A percentile compares a stretch with the other conserved stretches of the same genome.
Evolutionary conservation across 1,140 invertebrate genomes (phyloP).

Genomic region (Drosophila ambigua): DNA sequence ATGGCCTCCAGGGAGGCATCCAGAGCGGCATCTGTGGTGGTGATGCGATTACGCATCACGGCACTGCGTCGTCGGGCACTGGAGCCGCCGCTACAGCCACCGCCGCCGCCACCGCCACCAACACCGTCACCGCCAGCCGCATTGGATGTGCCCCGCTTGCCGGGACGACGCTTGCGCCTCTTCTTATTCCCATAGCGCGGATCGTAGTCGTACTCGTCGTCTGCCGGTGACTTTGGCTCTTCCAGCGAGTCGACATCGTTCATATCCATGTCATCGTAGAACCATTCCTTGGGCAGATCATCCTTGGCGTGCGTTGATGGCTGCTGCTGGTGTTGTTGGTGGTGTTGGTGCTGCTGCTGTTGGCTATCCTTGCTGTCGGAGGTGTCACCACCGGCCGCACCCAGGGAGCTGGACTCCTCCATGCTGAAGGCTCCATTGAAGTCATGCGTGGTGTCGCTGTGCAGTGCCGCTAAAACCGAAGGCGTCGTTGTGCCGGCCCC

Average conservation of each 20-base stretch:
- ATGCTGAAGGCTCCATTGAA: conserved; percentile 78
- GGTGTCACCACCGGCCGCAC: conserved; percentile 80
- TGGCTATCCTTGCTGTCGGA: conserved; percentile 83
- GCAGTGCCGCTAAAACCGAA: conserved; percentile 50
- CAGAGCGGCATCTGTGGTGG: conserved; percentile 62
- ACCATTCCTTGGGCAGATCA: conserved; percentile 89
- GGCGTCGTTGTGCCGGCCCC: conserved; percentile 61
- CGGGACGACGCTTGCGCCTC: conserved; percentile 74
- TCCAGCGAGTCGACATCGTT: conserved; percentile 96
- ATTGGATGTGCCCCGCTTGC: conserved; percentile 54
- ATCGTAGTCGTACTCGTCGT: conserved; percentile 98
- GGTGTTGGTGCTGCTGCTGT: conserved; percentile 65
- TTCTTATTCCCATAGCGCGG: conserved; percentile 85
- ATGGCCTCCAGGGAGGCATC: conserved; percentile 77
- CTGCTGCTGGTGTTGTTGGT: conserved; percentile 49
- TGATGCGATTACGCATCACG: conserved; percentile 56
- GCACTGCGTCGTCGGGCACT: conserved; percentile 60
- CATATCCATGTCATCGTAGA: conserved; percentile 94
- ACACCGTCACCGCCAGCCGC: conserved; percentile 33
- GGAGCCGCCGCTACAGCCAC: conserved; percentile 27
- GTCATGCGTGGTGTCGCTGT: conserved; percentile 70
- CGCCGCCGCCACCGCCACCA: conserved; percentile 33
- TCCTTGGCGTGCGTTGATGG: conserved; percentile 53
- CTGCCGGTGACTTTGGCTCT: conserved; percentile 95
- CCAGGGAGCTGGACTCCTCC: conserved; percentile 79